A percentile compares a stretch with the other conserved stretches of the same genome.
Conservation (phyloP, 1,140 invertebrate genomes). For the Melitaea cinxia region DNA sequence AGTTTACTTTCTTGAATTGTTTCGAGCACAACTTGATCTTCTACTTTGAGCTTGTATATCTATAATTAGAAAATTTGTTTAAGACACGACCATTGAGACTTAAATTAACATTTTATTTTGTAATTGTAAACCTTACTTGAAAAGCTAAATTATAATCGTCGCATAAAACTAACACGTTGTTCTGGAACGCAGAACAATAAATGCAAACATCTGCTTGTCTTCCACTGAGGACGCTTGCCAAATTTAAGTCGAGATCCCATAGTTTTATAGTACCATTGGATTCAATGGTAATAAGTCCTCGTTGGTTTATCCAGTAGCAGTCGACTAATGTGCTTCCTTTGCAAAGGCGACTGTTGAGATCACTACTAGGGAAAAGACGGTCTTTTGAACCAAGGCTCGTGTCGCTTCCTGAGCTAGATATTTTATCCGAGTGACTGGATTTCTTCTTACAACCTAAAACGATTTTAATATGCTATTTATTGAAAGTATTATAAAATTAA, state of each 20-base stretch:
- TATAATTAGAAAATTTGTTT: conserved; percentile 35
- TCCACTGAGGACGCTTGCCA: conserved; percentile 54
- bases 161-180: conserved; percentile 60
- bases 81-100: neutral
- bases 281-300: conserved; percentile 63
- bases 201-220: conserved; percentile 53
- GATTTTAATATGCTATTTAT: neutral
- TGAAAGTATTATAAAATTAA: neutral
- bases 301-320: conserved; percentile 55
- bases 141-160: conserved; percentile 57
- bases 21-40: conserved; percentile 38
- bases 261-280: conserved; percentile 64
- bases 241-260: conserved; percentile 53
- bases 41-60: conserved; percentile 55
- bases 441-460: conserved; percentile 58
- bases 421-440: conserved; percentile 43
- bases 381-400: conserved; percentile 50
- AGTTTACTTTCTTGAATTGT: conserved; percentile 56
- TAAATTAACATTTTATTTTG: neutral
- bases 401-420: conserved; percentile 60
- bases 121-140: conserved; percentile 48
- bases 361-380: conserved; percentile 42
- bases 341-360: conserved; percentile 42
- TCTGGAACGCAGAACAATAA: conserved; percentile 57
- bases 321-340: conserved; percentile 52